Base-by-base conservation (phyloP, 2,797 vertebrate genomes). In the Myioborus melanocephalus region DNA sequence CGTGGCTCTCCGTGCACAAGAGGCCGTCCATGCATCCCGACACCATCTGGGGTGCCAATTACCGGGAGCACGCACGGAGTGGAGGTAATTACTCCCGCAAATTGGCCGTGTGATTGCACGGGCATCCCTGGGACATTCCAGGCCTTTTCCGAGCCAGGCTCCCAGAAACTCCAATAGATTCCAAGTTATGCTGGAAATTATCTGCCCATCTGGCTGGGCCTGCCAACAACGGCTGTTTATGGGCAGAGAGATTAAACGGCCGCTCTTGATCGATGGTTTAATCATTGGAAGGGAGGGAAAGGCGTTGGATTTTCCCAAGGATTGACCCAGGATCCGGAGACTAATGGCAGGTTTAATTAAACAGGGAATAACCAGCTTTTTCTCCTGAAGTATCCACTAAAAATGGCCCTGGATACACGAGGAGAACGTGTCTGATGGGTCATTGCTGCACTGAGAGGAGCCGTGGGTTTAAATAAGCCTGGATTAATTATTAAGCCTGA, bases 41-140 rank as follows among this genome's bases (percentile, higher is more conserved):
- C 21, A 0, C 92, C 96, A 95, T 70, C 96, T 94, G 94, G 0
- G 75, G 88, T 9, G 15, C 79, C 96, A 87, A 93, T 96, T 93
- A 92, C 28, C 66, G 49, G 20, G 17, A 69, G 76, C 72, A 6
- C 56, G 22, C 71, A 3, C 23, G 76, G 77, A 75, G 61, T 57
- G 34, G 28, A 90, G 86, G 44, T 68, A 95, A 95, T 92, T 94
- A 94, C 28, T 3, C 28, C 10, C 26, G 64, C 88, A 87, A 94
- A 96, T 95, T 87, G 89, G 92, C 77, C 64, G n/a, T 92, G 94
- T 73, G 94, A 95, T 95, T 94, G 96, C 92, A 37, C 2, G 81
- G 95, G 93, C 93, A 92, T 80, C 87, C 93, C 94, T 39, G 19
- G 17, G 75, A 50, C 14, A 14, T 50, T 32, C 56, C 59, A 5